Percentiles rank a stretch among this genome's conserved stretches.
Evolutionary conservation across 2,888 invertebrate genomes (phyloP).

Genomic region (Mantis religiosa): DNA sequence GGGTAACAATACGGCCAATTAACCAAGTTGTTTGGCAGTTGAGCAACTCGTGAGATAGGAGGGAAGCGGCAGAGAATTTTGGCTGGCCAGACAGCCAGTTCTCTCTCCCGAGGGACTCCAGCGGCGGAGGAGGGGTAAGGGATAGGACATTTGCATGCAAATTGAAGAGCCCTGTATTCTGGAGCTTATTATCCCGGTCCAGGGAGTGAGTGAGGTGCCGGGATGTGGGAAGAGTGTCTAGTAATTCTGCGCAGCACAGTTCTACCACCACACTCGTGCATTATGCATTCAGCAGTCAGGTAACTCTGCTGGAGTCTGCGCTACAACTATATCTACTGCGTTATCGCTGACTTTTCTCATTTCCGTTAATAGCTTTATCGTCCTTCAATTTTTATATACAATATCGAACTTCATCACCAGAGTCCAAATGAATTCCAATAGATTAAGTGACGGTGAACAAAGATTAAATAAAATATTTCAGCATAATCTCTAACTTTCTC

Average conservation of each 20-base stretch:
- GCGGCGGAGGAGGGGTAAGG: neutral
- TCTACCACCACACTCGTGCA: neutral
- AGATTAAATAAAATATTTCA: too few relatives aligned
- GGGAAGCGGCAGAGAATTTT: neutral
- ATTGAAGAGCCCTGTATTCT: constrained; percentile 31
- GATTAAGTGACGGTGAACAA: too few relatives aligned
- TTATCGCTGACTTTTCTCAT: neutral
- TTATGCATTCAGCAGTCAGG: constrained; percentile 9
- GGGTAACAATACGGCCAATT: constrained; percentile 10
- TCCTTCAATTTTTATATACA: neutral
- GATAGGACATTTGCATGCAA: constrained; percentile 30
- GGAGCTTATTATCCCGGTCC: constrained; percentile 30
- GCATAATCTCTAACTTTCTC: too few relatives aligned
- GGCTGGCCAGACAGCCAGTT: neutral
- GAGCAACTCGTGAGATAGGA: constrained; percentile 2
- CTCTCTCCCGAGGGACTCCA: neutral
- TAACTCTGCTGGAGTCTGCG: neutral
- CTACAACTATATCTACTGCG: neutral
- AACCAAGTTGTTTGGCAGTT: constrained; percentile 17
- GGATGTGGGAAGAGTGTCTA: constrained; percentile 8
- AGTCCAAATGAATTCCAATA: too few relatives aligned
- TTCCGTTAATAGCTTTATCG: neutral
- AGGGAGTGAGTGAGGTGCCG: constrained; percentile 16
- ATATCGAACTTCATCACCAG: too few relatives aligned
- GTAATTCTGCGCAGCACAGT: constrained; percentile 8